phyloP scores from a whole-genome alignment of 2,888 invertebrate genomes.

The Tetramorium bicarinatum region DNA sequence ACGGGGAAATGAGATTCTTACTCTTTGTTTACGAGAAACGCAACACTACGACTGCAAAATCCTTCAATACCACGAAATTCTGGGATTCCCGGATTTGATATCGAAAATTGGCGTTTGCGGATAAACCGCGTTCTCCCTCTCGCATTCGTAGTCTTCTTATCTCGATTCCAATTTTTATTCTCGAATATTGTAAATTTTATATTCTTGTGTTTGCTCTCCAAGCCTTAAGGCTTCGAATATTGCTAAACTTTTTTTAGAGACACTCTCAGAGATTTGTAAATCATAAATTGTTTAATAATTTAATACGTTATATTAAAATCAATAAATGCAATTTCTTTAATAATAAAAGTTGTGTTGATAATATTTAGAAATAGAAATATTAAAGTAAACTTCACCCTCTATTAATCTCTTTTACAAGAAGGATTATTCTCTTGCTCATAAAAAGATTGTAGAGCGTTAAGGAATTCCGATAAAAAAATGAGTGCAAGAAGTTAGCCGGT shows the following conservation, averaged over 20 bases:
- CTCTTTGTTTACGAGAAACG: constrained; percentile 18
- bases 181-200: constrained; percentile 6
- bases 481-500: neutral
- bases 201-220: neutral
- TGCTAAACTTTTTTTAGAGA: neutral
- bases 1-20: constrained; percentile 29
- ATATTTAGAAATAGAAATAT: neutral
- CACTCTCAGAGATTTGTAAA: neutral
- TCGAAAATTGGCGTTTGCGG: constrained; percentile 10
- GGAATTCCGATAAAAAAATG: neutral
- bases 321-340: neutral
- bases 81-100: constrained; percentile 23
- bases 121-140: neutral
- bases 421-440: too few species aligned
- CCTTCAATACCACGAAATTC: constrained; percentile 10
- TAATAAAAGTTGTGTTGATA: neutral
- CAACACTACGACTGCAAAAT: constrained; percentile 1
- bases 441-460: neutral
- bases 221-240: neutral
- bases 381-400: neutral
- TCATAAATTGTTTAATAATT: neutral
- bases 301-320: neutral
- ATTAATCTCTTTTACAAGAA: neutral
- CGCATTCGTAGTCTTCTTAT: neutral
- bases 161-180: constrained; percentile 28